These are phyloP conservation scores for Chouioia cunea DNA, from an alignment of 2,888 invertebrate genomes.

Conservation along the genomic window DNA sequence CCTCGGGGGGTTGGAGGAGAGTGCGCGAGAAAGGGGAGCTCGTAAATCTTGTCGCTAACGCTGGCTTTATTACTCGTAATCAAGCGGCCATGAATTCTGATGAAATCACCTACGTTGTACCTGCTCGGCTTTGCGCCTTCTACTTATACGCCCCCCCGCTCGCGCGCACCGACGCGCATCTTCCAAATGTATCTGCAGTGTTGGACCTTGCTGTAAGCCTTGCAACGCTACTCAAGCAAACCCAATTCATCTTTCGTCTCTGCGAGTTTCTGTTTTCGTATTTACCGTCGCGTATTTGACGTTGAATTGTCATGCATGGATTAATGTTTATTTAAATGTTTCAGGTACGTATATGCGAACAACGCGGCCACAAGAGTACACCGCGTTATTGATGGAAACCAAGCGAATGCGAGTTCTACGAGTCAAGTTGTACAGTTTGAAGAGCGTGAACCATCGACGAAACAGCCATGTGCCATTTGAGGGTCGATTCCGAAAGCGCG, in stretches of 20 bases:
- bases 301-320: neutral
- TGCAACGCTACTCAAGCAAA: too few species aligned
- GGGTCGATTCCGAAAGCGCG: too few species aligned
- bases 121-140: constrained; percentile 54
- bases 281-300: constrained; percentile 10
- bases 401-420: too few species aligned
- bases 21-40: constrained; percentile 51
- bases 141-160: constrained; percentile 56
- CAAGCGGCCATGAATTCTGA: constrained; percentile 68
- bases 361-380: too few species aligned
- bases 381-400: too few species aligned
- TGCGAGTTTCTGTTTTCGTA: neutral
- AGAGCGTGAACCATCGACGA: too few species aligned
- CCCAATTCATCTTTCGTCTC: neutral
- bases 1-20: constrained; percentile 44
- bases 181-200: constrained; percentile 26
- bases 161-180: constrained; percentile 14
- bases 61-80: constrained; percentile 68
- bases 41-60: constrained; percentile 68
- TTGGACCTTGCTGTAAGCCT: constrained; percentile 23
- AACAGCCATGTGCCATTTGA: too few species aligned
- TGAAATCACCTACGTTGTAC: constrained; percentile 66
- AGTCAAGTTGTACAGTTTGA: too few species aligned
- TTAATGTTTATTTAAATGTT: constrained; percentile 32
- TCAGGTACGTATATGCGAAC: constrained; percentile 9